phyloP scores from a whole-genome alignment of 2,797 vertebrate genomes.

The Leptoclinus maculatus region DNA sequence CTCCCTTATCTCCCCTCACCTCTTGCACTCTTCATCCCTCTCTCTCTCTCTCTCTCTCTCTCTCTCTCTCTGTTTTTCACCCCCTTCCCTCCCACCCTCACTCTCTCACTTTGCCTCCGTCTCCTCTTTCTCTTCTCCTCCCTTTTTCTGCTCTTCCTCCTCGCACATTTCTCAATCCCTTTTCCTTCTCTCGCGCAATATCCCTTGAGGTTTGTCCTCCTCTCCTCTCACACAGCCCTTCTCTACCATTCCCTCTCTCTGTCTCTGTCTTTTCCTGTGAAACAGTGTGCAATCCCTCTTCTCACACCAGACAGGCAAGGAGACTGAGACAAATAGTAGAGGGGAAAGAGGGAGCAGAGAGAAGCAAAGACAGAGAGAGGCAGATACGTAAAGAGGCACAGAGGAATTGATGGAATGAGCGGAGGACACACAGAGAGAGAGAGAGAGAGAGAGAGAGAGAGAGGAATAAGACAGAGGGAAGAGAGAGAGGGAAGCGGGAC shows the following conservation, averaged over 20 bases:
- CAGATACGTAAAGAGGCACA: slow-evolving; percentile 71
- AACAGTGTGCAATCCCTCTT: slow-evolving; percentile 76
- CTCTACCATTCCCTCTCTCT: background rate
- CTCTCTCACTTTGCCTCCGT: slow-evolving; percentile 25
- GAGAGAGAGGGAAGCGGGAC: background rate
- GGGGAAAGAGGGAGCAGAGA: slow-evolving; percentile 44
- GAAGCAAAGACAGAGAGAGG: slow-evolving; percentile 53
- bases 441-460: background rate
- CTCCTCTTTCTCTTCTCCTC: slow-evolving; percentile 1
- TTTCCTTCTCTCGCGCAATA: background rate
- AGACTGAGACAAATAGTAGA: slow-evolving; percentile 58
- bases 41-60: slow-evolving; percentile 29
- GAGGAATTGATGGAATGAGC: slow-evolving; percentile 77
- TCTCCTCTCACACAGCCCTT: background rate
- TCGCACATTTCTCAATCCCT: slow-evolving; percentile 12
- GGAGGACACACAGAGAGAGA: slow-evolving; percentile 45
- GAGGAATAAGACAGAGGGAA: slow-evolving; percentile 19
- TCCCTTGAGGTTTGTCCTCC: slow-evolving; percentile 29
- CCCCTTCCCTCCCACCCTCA: background rate
- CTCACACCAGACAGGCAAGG: slow-evolving; percentile 67
- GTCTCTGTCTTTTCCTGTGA: slow-evolving; percentile 56
- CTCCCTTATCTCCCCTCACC: slow-evolving; percentile 67
- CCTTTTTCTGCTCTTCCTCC: slow-evolving; percentile 1
- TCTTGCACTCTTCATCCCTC: slow-evolving; percentile 57
- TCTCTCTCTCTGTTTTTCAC: slow-evolving; percentile 28